phyloP scores from a whole-genome alignment of 2,888 invertebrate genomes.

The Ernsta delagoae region DNA sequence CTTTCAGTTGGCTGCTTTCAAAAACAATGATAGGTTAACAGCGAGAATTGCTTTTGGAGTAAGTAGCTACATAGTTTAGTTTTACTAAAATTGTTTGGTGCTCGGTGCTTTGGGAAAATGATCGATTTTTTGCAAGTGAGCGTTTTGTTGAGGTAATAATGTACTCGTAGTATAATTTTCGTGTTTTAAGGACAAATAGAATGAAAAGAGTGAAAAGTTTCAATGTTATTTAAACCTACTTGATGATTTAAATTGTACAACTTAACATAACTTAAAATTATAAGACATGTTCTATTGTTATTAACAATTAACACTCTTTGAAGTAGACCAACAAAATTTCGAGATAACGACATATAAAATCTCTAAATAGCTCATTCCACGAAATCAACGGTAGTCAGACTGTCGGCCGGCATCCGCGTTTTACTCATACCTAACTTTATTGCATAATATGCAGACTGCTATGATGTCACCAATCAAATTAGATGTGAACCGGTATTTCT shows the following conservation, averaged over 20 bases:
- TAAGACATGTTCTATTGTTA: too few species aligned
- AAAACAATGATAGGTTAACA: not conserved
- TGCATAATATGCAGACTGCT: not conserved
- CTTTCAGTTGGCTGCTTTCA: not conserved
- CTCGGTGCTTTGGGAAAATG: too few species aligned
- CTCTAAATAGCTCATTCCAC: not conserved
- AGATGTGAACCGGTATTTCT: constrained; percentile 6
- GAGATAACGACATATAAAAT: not conserved
- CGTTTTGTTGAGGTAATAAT: too few species aligned
- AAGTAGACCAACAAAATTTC: not conserved
- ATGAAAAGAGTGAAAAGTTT: too few species aligned
- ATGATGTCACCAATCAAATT: constrained; percentile 19
- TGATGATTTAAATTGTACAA: too few species aligned
- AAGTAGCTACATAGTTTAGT: too few species aligned
- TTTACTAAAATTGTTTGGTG: too few species aligned
- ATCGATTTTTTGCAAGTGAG: too few species aligned
- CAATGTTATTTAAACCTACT: too few species aligned
- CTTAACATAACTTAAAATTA: too few species aligned
- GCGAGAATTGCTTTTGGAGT: not conserved
- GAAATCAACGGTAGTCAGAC: not conserved
- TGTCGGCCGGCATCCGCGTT: not conserved
- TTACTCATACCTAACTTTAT: not conserved
- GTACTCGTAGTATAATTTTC: too few species aligned
- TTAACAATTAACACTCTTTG: not conserved
- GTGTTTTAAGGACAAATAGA: too few species aligned